A percentile compares a stretch with the other conserved stretches of the same genome.
phyloP scores from a whole-genome alignment of 2,797 vertebrate species.

The Anniella stebbinsi region DNA sequence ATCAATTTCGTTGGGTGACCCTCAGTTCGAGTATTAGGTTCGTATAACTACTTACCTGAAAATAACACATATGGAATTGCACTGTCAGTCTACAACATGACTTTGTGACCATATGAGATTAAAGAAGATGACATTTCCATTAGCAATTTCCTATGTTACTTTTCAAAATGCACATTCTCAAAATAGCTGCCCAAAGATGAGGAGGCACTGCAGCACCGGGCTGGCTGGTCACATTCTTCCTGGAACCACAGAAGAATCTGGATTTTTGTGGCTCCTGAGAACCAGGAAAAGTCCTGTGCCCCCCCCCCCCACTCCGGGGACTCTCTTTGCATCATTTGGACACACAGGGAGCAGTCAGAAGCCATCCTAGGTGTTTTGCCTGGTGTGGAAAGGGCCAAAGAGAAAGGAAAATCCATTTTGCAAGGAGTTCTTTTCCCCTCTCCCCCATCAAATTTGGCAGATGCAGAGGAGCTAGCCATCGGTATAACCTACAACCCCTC shows the following conservation, averaged over 20 bases:
- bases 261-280: no score
- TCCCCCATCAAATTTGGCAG: neutral
- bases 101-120: conserved; percentile 45
- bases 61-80: no score
- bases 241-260: no score
- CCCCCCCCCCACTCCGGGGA: no score
- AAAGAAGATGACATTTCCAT: conserved; percentile 48
- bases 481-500: neutral
- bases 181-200: neutral
- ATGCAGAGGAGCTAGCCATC: neutral
- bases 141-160: conserved; percentile 50
- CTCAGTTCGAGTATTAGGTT: neutral
- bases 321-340: no score
- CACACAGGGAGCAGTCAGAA: no score
- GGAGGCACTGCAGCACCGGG: no score
- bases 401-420: neutral
- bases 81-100: neutral
- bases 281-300: no score
- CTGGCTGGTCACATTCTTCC: no score
- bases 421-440: neutral
- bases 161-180: neutral
- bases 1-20: neutral
- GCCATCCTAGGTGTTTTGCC: no score
- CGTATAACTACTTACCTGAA: no score
- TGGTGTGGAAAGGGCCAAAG: no score